Percentiles rank a stretch among this genome's conserved stretches.
phyloP scores from a whole-genome alignment of 2,888 invertebrate species.

The Eulithis testata region DNA sequence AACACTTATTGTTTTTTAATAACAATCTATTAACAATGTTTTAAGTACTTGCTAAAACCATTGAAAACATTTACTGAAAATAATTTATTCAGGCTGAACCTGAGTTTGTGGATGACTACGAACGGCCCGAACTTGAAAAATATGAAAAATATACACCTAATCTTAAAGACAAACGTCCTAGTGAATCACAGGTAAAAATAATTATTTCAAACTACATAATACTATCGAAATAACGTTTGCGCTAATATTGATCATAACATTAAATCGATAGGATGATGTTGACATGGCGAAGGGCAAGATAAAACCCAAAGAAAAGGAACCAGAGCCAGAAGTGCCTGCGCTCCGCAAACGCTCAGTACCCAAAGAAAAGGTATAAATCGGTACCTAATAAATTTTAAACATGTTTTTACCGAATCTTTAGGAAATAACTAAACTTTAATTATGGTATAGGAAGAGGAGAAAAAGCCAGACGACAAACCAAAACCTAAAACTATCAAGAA shows the following conservation, averaged over 20 bases:
- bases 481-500: conserved; percentile 71
- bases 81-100: conserved; percentile 63
- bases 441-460: conserved; percentile 70
- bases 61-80: not conserved
- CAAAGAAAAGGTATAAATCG: conserved; percentile 72
- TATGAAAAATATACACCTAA: conserved; percentile 84
- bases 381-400: not conserved
- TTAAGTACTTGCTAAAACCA: no score
- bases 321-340: conserved; percentile 72
- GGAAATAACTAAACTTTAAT: conserved; percentile 7
- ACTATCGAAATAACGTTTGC: not conserved
- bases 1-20: no score
- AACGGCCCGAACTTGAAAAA: conserved; percentile 88
- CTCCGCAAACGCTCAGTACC: conserved; percentile 73
- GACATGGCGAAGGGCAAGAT: conserved; percentile 80
- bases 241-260: conserved; percentile 14
- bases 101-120: conserved; percentile 88
- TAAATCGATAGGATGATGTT: conserved; percentile 69
- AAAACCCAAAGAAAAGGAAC: conserved; percentile 75
- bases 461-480: conserved; percentile 76
- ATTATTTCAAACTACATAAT: conserved; percentile 2
- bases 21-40: no score
- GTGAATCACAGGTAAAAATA: conserved; percentile 66
- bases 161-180: conserved; percentile 73
- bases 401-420: not conserved